Conservation (phyloP, 2,113 vertebrate genomes). For the Melanocharis versteri region DNA sequence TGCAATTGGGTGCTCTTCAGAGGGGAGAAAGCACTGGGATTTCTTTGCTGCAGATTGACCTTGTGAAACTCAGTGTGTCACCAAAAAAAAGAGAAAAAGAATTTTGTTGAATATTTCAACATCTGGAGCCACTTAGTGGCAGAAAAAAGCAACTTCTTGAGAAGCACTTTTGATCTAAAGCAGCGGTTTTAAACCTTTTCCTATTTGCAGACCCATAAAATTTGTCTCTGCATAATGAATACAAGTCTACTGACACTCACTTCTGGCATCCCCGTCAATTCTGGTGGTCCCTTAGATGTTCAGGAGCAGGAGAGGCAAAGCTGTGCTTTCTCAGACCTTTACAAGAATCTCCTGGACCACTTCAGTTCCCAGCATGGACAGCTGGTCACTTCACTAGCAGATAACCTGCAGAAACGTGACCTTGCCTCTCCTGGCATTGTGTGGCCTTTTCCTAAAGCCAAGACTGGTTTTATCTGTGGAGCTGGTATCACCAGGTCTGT, state of each 20-base stretch:
- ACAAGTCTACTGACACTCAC: not conserved
- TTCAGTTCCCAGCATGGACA: not conserved
- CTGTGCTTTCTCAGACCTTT: not conserved
- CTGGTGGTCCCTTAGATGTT: not conserved
- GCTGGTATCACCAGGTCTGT: not conserved
- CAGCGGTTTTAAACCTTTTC: slow-evolving; percentile 14
- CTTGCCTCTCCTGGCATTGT: fast-evolving
- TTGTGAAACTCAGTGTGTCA: slow-evolving; percentile 23
- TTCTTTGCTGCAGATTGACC: slow-evolving; percentile 24
- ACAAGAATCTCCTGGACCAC: not conserved
- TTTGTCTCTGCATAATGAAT: not conserved
- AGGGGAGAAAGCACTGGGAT: not conserved
- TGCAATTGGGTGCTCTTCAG: not conserved
- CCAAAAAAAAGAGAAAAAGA: not conserved
- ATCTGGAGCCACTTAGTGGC: slow-evolving; percentile 71
- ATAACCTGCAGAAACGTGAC: not conserved
- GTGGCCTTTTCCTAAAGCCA: not conserved
- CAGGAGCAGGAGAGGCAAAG: not conserved
- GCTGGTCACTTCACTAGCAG: not conserved
- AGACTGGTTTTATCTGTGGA: not conserved
- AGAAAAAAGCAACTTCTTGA: slow-evolving; percentile 54
- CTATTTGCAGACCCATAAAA: not conserved
- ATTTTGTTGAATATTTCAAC: slow-evolving; percentile 73
- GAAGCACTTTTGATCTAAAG: slow-evolving; percentile 46
- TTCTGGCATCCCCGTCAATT: not conserved